Conservation (phyloP, 2,113 vertebrate genomes). For the zebrafish (Danio rerio) region DNA sequence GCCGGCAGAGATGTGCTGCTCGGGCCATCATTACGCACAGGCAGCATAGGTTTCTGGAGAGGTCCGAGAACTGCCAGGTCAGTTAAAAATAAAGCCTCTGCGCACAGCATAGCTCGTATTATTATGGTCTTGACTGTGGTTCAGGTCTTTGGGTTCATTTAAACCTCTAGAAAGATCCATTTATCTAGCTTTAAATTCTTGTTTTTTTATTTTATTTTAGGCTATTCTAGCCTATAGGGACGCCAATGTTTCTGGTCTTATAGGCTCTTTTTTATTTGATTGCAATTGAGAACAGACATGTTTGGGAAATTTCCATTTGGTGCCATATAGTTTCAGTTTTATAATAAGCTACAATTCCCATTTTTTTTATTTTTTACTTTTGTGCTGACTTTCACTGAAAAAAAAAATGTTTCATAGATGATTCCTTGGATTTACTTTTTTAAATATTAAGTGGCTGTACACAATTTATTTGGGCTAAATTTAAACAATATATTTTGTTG, state of each 20-base stretch:
- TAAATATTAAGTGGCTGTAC: too few relatives aligned
- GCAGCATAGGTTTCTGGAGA: not conserved
- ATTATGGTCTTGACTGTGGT: not conserved
- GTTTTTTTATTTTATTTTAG: not conserved
- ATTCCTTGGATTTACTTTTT: too few relatives aligned
- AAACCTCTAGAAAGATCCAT: not conserved
- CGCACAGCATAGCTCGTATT: not conserved
- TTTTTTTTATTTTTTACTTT: not conserved
- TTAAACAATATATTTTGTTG: too few relatives aligned
- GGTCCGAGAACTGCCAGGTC: not conserved
- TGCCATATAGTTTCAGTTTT: not conserved
- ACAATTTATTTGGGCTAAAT: too few relatives aligned
- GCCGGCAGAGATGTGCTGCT: conserved; percentile 2
- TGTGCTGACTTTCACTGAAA: too few relatives aligned
- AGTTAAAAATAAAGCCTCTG: not conserved
- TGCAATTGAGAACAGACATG: not conserved
- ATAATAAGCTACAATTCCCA: not conserved
- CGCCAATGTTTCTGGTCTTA: not conserved
- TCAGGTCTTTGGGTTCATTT: conserved; percentile 2
- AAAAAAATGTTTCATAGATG: too few relatives aligned
- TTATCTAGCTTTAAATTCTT: not conserved
- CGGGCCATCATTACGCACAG: conserved; percentile 7
- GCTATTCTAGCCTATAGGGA: not conserved
- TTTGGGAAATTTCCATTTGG: not conserved
- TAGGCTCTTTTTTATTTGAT: not conserved